Conservation (phyloP, 2,113 vertebrate genomes). For the Corvus hawaiiensis region DNA sequence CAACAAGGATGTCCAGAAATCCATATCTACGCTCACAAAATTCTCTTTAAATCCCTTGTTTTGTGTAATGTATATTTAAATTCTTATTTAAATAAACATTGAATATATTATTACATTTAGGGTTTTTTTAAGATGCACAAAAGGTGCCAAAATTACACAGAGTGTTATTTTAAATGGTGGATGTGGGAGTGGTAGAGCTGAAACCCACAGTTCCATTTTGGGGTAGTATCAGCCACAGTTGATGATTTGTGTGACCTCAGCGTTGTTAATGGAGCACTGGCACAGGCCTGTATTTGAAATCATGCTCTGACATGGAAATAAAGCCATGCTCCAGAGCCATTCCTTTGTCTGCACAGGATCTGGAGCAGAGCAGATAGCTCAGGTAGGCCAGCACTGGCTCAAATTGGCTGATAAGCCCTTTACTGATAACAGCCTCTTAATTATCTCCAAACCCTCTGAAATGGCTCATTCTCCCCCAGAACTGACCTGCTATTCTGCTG, state of each 20-base stretch:
- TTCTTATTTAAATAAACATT: not conserved
- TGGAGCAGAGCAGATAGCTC: not conserved
- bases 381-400: not conserved
- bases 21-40: not conserved
- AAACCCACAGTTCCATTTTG: not conserved
- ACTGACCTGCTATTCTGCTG: not conserved
- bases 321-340: not conserved
- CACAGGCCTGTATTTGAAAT: not conserved
- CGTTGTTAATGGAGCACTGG: rapidly evolving
- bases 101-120: not conserved
- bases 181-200: not conserved
- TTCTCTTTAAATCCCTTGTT: not conserved
- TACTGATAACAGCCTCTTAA: not conserved
- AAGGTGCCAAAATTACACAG: not conserved
- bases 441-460: not conserved
- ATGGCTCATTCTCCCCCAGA: not conserved
- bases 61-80: not conserved
- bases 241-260: not conserved
- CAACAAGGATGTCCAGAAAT: not conserved
- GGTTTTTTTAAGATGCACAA: not conserved
- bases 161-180: not conserved
- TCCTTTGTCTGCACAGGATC: not conserved
- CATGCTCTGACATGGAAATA: not conserved
- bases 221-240: not conserved
- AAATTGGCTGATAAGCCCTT: not conserved